Conservation (phyloP, 2,113 vertebrate genomes). For the Erythrolamprus reginae region DNA sequence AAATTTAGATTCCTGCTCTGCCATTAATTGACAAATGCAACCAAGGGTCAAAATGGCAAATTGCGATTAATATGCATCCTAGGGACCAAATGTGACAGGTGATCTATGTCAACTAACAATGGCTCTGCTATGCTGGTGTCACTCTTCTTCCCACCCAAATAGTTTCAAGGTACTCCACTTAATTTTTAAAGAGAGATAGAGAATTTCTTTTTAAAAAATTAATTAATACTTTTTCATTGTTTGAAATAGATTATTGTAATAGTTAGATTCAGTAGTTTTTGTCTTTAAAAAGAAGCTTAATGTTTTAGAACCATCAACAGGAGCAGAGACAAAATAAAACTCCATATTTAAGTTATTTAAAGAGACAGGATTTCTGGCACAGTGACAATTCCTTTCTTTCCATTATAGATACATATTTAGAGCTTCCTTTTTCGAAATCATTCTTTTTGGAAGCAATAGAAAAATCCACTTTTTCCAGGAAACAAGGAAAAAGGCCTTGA, state of each 20-base stretch:
- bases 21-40: constrained; percentile 52
- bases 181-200: not conserved
- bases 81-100: constrained; percentile 60
- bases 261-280: constrained; percentile 19
- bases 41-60: constrained; percentile 59
- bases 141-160: constrained; percentile 15
- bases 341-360: constrained; percentile 31
- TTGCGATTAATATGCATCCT: constrained; percentile 52
- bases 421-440: not conserved
- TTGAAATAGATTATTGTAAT: constrained; percentile 29
- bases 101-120: constrained; percentile 62
- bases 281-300: constrained; percentile 16
- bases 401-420: not conserved
- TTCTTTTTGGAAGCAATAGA: constrained; percentile 30
- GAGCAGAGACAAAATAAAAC: not conserved
- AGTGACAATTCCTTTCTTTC: not conserved
- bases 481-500: constrained; percentile 16
- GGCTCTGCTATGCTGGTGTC: constrained; percentile 49
- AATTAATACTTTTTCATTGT: constrained; percentile 45
- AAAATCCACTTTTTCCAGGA: constrained; percentile 10
- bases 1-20: constrained; percentile 10
- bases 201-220: too few relatives aligned
- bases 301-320: constrained; percentile 26
- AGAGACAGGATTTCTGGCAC: not conserved
- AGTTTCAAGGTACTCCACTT: constrained; percentile 38